phyloP scores from a whole-genome alignment of 2,113 vertebrate genomes.

The Taurulus bubalis region DNA sequence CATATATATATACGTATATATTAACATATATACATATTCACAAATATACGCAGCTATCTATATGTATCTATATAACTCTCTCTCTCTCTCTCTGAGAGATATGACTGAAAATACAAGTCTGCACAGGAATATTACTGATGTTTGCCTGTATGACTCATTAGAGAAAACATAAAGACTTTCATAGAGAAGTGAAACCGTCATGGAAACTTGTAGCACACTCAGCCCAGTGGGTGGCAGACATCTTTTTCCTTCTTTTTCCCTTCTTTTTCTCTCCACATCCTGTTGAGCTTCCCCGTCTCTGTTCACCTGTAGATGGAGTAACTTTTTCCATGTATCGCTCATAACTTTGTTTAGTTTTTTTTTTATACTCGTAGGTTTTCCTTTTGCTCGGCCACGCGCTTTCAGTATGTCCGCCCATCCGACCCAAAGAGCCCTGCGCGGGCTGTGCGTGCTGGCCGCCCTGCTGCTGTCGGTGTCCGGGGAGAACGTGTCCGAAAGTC shows the following conservation, averaged over 20 bases:
- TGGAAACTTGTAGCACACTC: background rate
- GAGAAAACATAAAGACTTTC: too few species aligned
- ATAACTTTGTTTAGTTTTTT: background rate
- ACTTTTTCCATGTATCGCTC: background rate
- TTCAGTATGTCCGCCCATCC: background rate
- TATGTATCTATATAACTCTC: too few species aligned
- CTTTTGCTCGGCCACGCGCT: background rate
- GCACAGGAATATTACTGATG: too few species aligned
- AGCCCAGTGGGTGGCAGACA: conserved; percentile 22
- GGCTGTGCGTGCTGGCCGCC: conserved; percentile 15
- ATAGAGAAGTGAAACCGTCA: background rate
- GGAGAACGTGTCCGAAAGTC: conserved; percentile 17
- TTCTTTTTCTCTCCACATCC: background rate
- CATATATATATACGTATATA: too few species aligned
- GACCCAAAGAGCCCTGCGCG: background rate
- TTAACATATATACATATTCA: too few species aligned
- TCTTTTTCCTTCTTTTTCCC: background rate
- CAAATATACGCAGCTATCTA: too few species aligned
- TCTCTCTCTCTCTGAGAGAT: background rate
- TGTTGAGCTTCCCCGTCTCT: background rate
- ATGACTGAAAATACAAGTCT: background rate
- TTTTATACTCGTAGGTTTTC: too few species aligned
- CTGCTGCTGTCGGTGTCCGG: conserved; percentile 7
- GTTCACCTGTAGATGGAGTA: background rate
- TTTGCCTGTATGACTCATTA: too few species aligned